Base-by-base conservation (phyloP, 2,797 vertebrate genomes). In the Hydrocynus forskahlii region DNA sequence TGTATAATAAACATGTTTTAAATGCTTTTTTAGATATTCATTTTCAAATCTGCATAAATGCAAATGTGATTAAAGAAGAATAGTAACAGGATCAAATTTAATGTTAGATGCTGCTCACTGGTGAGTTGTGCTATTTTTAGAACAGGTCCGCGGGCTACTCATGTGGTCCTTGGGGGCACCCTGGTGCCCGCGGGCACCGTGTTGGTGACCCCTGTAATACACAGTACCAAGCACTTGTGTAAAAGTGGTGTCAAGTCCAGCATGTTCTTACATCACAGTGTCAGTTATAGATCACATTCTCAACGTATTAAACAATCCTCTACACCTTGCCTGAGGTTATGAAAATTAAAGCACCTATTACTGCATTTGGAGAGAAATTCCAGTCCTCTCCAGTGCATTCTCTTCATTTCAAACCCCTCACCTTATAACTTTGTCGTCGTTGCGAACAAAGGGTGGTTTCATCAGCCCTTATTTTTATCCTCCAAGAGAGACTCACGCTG, bases 381-480 rank as follows among this genome's bases (percentile, higher is more conserved):
- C 75, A 63, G 45, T 0, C 25, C 35, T 83, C 76, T 78, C 70
- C 23, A 25, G 76, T 68, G 70, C 70, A 78, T 83, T 60, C 54
- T n/a, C 25, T 14, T 7, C 25, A 57, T 70, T 35, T 57, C 59
- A 78, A 76, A 79, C 12, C 25, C 66, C 60, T 72, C 57, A 60
- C 70, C 81, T 80, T 83, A n/a, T 79, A 78, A 75, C 63, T 40
- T 62, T 52, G 52, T 29, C 16, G 14, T 79, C 35, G 59, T 63
- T 63, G 64, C 54, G 76, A 82, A 82, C 59, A 78, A 82, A 48
- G 52, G n/a, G 25, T 17, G n/a, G 74, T 85, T 85, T 75, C 59
- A 71, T 86, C 80, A 71, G 54, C 35, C 54, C 38, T 0, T 21
- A 21, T 52, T 40, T 75, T 78, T 52, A 69, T 79, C 63, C 14